Evolutionary conservation across 2,888 invertebrate species (phyloP).

Genomic region (Coelopa pilipes): DNA sequence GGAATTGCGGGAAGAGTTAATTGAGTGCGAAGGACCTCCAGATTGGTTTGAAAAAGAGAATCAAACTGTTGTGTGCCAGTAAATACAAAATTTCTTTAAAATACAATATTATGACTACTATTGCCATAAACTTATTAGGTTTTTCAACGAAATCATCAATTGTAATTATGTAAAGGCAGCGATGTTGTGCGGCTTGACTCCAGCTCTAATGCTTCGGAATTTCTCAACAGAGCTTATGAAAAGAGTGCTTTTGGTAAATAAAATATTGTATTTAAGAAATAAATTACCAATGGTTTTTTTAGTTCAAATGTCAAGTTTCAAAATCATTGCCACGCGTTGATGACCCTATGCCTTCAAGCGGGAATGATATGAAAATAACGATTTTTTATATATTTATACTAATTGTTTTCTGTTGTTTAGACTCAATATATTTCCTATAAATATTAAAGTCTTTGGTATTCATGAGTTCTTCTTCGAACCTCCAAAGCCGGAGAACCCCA

Average conservation of each 20-base stretch:
- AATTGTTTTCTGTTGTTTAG: conserved; percentile 7
- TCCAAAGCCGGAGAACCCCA: conserved; percentile 96
- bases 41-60: conserved; percentile 70
- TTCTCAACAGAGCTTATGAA: conserved; percentile 56
- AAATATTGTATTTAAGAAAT: neutral
- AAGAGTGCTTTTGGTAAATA: conserved; percentile 42
- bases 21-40: conserved; percentile 69
- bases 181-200: conserved; percentile 68
- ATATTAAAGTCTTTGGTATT: conserved; percentile 5
- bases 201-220: conserved; percentile 64
- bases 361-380: conserved; percentile 1
- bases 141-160: conserved; percentile 68
- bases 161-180: conserved; percentile 69
- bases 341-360: conserved; percentile 55
- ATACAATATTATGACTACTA: neutral
- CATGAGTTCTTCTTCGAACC: conserved; percentile 77
- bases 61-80: conserved; percentile 67
- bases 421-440: conserved; percentile 13
- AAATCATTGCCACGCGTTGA: conserved; percentile 55
- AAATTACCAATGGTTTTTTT: conserved; percentile 23
- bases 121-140: conserved; percentile 55
- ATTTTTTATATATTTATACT: neutral
- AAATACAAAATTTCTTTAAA: conserved; percentile 34
- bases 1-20: conserved; percentile 68
- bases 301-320: conserved; percentile 52